Evolutionary conservation across 2,113 vertebrate genomes (phyloP).

Genomic region (Pogona vitticeps): DNA sequence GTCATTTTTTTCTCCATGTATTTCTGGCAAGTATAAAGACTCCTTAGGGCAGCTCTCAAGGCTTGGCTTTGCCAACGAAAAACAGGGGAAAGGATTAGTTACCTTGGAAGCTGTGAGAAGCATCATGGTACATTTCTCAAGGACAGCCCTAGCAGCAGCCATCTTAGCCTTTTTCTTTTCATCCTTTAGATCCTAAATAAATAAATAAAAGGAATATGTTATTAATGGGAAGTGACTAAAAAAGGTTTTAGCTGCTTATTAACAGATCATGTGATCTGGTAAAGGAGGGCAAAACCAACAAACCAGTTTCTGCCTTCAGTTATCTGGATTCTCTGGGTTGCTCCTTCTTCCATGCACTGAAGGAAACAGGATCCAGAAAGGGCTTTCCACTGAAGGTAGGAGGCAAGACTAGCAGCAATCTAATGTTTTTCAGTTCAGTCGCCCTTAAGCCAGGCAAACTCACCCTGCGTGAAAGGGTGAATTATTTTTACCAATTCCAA

Average conservation of each 20-base stretch:
- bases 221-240: conserved; percentile 25
- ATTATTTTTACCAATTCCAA: too few species aligned
- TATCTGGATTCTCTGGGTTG: too few species aligned
- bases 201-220: conserved; percentile 19
- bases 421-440: too few species aligned
- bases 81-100: conserved; percentile 14
- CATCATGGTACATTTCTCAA: conserved; percentile 99
- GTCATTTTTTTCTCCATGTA: not conserved
- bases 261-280: not conserved
- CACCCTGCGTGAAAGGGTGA: too few species aligned
- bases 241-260: conserved; percentile 20
- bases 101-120: conserved; percentile 98
- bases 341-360: too few species aligned
- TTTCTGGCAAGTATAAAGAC: not conserved
- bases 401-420: too few species aligned
- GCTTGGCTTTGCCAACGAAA: not conserved
- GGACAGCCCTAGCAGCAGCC: conserved; percentile 93
- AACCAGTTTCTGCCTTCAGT: not conserved
- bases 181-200: conserved; percentile 92
- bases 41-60: not conserved
- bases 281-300: not conserved
- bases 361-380: too few species aligned
- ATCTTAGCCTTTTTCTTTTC: conserved; percentile 98
- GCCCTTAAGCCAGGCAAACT: too few species aligned
- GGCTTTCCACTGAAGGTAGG: too few species aligned